Base-by-base conservation (phyloP, 2,113 vertebrate species). In the Archilochus colubris region DNA sequence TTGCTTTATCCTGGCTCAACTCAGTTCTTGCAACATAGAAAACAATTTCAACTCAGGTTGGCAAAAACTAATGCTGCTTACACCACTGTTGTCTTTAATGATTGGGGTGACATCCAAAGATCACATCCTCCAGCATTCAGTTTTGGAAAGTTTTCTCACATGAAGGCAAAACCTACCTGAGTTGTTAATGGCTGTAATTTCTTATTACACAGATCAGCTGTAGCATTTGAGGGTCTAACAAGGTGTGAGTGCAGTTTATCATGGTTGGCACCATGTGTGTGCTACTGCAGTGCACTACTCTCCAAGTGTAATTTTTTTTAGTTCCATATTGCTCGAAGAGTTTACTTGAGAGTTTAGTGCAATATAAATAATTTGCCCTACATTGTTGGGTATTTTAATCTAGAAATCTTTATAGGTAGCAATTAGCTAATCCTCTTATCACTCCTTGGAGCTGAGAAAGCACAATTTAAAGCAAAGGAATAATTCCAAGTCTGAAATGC, bases 201-300 rank as follows among this genome's bases (percentile, higher is more conserved):
- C 6, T 1, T 33, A 14, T 75, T 19, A 74, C 67, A 53, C 22
- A 36, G 44, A 63, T 66, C 57, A 77, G n/a, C 30, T 75, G 57
- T 50, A 81, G 30, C 57, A 36, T 70, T 57, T 75, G 30, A 64
- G n/a, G 22, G 64, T 46, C 48, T 61, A 67, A 53, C 57, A 78
- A 70, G 22, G 12, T 38, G 33, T 68, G 23, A 20, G 25, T 67
- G 38, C 31, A 61, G 28, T 68, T 88, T 33, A 12, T 19, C 54
- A n/a, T 59, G 57, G 44, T 50, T 82, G 59, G 8, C 48, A 40
- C 0, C 0, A 4, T 36, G 17, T 54, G 27, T 0, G 0, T 46
- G 24, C 43, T 67, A 1, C 12, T 18, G 14, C 55, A 55, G 38
- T 6, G n/a, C 14, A 18, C 16, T 57, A 7, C 1, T 3, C 6